Evolutionary conservation across 1,140 invertebrate species (phyloP), one percentile per base, ranked within the genome.

Genomic region (Aphaenogaster rudis): DNA sequence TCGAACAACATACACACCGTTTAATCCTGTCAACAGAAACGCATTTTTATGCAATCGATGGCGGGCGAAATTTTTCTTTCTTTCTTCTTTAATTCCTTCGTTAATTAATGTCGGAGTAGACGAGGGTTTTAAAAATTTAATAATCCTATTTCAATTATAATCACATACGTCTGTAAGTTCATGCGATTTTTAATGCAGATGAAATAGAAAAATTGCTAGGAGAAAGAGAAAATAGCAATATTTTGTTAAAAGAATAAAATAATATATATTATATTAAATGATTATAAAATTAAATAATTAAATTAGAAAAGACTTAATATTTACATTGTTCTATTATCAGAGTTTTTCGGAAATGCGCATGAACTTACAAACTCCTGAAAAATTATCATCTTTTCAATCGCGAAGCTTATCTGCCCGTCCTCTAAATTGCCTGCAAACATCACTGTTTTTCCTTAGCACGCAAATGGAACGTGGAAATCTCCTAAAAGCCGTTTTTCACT

Each of bases 391-490:
- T 64, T n/a, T 21, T 64, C 28, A 50, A 36, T 8, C 11, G 45
- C 13, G 11, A 79, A 76, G 33, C 39, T 64, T n/a, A 15, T 17
- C 28, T 39, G n/a, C 2, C 45, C 15, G 36, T 67, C 17, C 13
- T 50, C 17, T 66, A 52, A 66, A 39, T 52, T 17, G 59, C 77
- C 59, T 79, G 42, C 11, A 78, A 50, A 78, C 76, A 11, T 78
- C 57, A 50, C 6, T 50, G 21, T 66, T 66, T 64, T 7, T 39
- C 7, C 6, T 57, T 7, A 42, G 17, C 3, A 39, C 17, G 28
- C 9, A 50, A 74, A 33, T 64, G 21, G 15, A 63, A 61, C 15
- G 39, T 28, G 28, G 28, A 28, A 28, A 28, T 28, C 28, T 78
- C 33, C 15, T 13, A 21, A 66, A 11, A 50, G 36, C 7, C 28